Base-by-base conservation (phyloP, 2,797 vertebrate genomes). In the Enteromius trimaculatus region DNA sequence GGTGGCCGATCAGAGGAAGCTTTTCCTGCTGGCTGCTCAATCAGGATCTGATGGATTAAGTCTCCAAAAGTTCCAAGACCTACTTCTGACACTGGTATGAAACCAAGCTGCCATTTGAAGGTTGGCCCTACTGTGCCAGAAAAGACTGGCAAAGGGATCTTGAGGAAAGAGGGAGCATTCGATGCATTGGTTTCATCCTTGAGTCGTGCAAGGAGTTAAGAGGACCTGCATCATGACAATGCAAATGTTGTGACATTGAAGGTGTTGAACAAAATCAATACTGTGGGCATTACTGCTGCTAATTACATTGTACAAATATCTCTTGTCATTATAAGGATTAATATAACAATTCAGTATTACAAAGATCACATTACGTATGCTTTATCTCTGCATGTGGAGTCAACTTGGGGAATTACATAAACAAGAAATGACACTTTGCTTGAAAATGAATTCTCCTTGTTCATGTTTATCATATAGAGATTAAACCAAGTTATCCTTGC, bases 11-110 rank as follows among this genome's bases (percentile, higher is more conserved):
- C 92, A 95, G 55, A 93, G 95, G 82, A 93, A 95, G 85, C 84
- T 97, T 82, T 96, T 96, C 88, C 88, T 98, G 58, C 78, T 97
- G 85, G 95, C 94, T 0, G 93, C 95, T 72, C 96, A 96, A 86
- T 91, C 96, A 1, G 95, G 92, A 26, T 92, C 93, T 1, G 92
- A 92, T 19, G 90, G 88, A 16, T 62, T 74, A 55, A 91, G 80
- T 9, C 92, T 96, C 58, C 93, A 96, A 86, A 92, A 85, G 2
- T 90, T 98, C 90, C 95, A 94, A 91, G 95, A 90, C 53, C 90
- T 97, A 64, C 94, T 98, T 68, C 87, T 96, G 66, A 91, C 95
- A 83, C 93, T 97, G 66, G 89, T 96, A 58, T 96, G 93, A 92
- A 91, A 88, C 44, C 29, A 58, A 34, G 26, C 9, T 39, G 14